A percentile compares a stretch with the other conserved stretches of the same genome.
Evolutionary conservation across 2,888 invertebrate genomes (phyloP).

Genomic region (Pimpla rufipes): DNA sequence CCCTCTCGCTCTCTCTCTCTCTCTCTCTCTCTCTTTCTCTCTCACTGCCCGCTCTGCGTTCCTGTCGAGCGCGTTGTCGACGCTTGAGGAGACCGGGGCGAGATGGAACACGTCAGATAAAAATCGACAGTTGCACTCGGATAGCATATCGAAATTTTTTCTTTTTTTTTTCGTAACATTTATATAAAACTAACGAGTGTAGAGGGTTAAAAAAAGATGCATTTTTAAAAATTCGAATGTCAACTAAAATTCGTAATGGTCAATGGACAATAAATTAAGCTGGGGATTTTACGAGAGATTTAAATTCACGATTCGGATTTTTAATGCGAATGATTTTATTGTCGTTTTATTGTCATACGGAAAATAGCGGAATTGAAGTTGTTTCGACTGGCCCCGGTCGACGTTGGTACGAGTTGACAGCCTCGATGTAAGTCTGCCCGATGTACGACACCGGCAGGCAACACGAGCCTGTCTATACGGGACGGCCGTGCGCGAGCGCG

Average conservation of each 20-base stretch:
- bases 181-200: background rate
- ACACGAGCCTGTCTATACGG: conserved; percentile 48
- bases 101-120: background rate
- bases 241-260: background rate
- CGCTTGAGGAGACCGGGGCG: background rate
- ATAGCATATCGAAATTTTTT: background rate
- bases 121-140: background rate
- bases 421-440: conserved; percentile 15
- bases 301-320: background rate
- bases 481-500: background rate
- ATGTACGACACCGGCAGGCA: conserved; percentile 35
- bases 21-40: too few species aligned
- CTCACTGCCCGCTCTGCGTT: conserved; percentile 23
- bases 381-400: background rate
- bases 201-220: background rate
- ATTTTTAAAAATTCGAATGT: background rate
- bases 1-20: background rate
- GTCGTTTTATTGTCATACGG: background rate
- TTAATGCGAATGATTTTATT: background rate
- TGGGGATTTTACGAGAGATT: background rate
- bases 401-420: conserved; percentile 3
- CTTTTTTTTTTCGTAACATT: background rate
- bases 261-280: background rate
- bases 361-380: background rate
- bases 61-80: conserved; percentile 22